A percentile compares a stretch with the other conserved stretches of the same genome.
Conservation (phyloP, 2,888 invertebrate species). For the Gymnosoma rotundatum region DNA sequence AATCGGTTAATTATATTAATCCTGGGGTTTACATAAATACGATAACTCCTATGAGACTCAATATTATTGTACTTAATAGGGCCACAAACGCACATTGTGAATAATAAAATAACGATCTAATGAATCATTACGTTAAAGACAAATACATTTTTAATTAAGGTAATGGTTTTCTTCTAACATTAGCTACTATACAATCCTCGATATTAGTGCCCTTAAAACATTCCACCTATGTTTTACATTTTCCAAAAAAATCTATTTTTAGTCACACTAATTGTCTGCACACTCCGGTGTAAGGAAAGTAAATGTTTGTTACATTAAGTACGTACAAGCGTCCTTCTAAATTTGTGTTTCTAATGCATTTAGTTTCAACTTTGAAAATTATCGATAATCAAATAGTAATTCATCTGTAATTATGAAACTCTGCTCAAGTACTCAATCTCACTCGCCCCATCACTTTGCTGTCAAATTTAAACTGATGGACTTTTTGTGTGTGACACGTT, state of each 20-base stretch:
- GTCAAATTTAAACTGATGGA: slow-evolving; percentile 45
- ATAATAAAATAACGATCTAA: too few species aligned
- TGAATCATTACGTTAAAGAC: too few species aligned
- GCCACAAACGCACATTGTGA: too few species aligned
- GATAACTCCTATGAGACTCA: too few species aligned
- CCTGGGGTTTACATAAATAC: too few species aligned
- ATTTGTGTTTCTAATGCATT: slow-evolving; percentile 35
- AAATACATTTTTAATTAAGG: slow-evolving; percentile 31
- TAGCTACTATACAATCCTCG: slow-evolving; percentile 1
- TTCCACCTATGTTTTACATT: not conserved
- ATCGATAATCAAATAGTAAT: slow-evolving; percentile 64
- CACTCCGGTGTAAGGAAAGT: not conserved
- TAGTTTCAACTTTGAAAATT: slow-evolving; percentile 49
- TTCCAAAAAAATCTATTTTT: not conserved
- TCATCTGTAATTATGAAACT: slow-evolving; percentile 58
- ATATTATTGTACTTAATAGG: too few species aligned
- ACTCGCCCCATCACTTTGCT: not conserved
- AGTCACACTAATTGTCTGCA: not conserved
- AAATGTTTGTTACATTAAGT: not conserved
- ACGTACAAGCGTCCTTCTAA: not conserved
- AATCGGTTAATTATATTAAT: too few species aligned
- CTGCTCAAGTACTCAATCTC: slow-evolving; percentile 19
- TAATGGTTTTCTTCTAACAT: too few species aligned
- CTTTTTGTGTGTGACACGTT: slow-evolving; percentile 5
- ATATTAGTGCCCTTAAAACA: not conserved